Base-by-base conservation (phyloP, 2,797 vertebrate genomes). In the Mus caroli region DNA sequence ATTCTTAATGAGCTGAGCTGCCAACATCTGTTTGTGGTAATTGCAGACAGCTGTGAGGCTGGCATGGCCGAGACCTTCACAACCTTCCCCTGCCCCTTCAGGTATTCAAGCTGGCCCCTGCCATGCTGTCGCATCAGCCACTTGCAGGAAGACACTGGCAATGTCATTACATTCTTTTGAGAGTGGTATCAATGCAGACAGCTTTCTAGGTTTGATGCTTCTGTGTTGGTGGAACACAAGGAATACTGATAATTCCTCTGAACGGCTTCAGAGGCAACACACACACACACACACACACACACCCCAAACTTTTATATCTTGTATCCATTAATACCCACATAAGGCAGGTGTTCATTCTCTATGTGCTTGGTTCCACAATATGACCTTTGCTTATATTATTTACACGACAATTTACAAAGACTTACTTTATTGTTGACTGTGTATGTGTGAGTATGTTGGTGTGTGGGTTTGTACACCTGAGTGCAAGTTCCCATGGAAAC, bases 21-120 rank as follows among this genome's bases (percentile, higher is more conserved):
- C 95, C 96, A 95, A 95, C 97, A 97, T 96, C 97, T 97, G 97
- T 96, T 96, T 94, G 96, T 78, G 75, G 96, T 96, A 96, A 97
- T 96, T 97, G 96, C 96, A 69, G 93, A 97, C 96, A 97, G 97
- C 97, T 97, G 96, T 95, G 91, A 91, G 40, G 94, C 88, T 84
- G 94, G 82, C 62, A 46, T 28, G 24, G 54, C 64, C 3, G 43
- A 80, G 80, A 50, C 90, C 95, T 90, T 80, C 17, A 34, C 52
- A 77, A 56, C 93, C 86, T 95, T 94, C 28, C 77, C 15, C 26
- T 60, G 56, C 67, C 71, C 86, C 96, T 91, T 50, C 92, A 88
- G 92, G 92, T 96, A 94, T 80, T 76, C 56, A 60, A 89, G 90
- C 67, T 94, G 79, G 93, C 64, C 50, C 10, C 2, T 2, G 71